Base-by-base conservation (phyloP, 2,797 vertebrate species). In the Gymnopithys bicolor region DNA sequence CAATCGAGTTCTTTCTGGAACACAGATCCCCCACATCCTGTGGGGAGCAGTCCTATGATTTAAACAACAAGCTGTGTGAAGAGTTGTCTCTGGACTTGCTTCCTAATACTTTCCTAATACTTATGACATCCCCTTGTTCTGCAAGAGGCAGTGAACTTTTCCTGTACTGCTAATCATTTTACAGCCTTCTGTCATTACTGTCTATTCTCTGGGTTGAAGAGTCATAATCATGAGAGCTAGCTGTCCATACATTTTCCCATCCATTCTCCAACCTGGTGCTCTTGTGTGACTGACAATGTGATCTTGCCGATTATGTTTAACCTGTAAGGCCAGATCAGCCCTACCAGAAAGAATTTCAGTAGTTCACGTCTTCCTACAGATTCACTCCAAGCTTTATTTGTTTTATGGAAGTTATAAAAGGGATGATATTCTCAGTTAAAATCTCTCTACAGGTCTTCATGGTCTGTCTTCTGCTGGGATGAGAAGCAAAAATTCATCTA, bases 1-100 rank as follows among this genome's bases (percentile, higher is more conserved):
- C 48, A 28, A 23, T 86, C 58, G 53, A 69, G 55, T 48, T 94
- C 35, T 62, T 70, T 91, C 69, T 63, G 75, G 55, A 94, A 63
- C 32, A 46, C 60, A 81, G 73, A 87, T 94, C n/a, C n/a, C 53
- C 7, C 45, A 78, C 51, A 91, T 91, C 85, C 89, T 95, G 84
- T 27, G 21, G 60, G 56, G 64, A 85, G 32, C 19, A 74, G 35
- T 53, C 59, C 45, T 74, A 37, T 10, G 80, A 60, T 37, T 91
- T 77, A 75, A 78, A 80, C 64, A 85, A 24, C 18, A 87, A 2
- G 32, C 19, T 74, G 22, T n/a, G 41, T 63, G 48, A 91, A 89
- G 68, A 83, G 17, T 1, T 91, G 35, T 70, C 64, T 71, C 46
- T 37, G 35, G 39, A 15, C 16, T 91, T 85, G 58, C 30, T 86